Evolutionary conservation across 2,888 invertebrate species (phyloP), one percentile per base, ranked within the genome.

Genomic region (Phyllotreta cruciferae): DNA sequence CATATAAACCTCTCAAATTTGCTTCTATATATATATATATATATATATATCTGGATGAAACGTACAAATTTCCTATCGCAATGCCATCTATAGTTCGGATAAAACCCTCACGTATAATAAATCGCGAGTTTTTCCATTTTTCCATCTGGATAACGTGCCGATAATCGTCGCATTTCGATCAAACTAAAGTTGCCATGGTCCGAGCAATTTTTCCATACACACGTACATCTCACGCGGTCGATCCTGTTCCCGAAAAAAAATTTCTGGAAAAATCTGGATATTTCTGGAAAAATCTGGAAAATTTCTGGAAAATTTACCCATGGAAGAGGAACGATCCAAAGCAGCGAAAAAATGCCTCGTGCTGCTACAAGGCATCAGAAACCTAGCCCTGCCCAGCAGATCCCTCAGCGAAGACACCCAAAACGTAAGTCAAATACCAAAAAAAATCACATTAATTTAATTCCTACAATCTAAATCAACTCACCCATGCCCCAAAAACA

Each of bases 321-420:
- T 24, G 62, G 49, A 24, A n/a, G 38, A 53, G 39, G 34, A 56
- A 10, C 35, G 6, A 14, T n/a, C 36, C 6, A 39, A 24, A 5
- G 49, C 45, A 11, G 14, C 36, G n/a, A 47, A 34, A 10, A 66
- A 63, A 11, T 10, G 73, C 57, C 66, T 80, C 44, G 73, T 76
- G 45, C 68, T 80, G 4, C 60, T 80, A 0, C 77, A 78, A 63
- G 79, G 79, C 0, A 70, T 80, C 11, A 71, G 78, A 58, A 74
- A 73, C 65, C 71, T 78, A 62, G 79, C 76, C 3, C 76, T 79
- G 77, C 77, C 79, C 1, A 77, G 76, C 61, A 74, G 77, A 60
- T 79, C 79, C 10, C 74, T 79, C 60, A 80, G 80, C 58, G 75
- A 75, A 56, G 75, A 72, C 50, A 77, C 78, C 13, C 71, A 77